Evolutionary conservation across 2,888 invertebrate species (phyloP).

Genomic region (Volucella bombylans): DNA sequence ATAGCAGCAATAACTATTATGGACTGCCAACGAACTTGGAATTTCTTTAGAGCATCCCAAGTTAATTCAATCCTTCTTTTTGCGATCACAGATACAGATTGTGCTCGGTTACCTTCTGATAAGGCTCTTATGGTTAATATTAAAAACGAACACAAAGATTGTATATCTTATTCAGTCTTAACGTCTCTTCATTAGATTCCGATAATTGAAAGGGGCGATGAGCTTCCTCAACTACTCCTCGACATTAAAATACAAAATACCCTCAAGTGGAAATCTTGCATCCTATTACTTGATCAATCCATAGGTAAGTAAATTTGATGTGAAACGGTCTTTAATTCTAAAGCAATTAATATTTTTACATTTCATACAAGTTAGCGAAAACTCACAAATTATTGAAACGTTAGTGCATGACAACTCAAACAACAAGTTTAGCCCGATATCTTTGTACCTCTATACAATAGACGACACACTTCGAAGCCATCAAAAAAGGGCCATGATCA

Average conservation of each 20-base stretch:
- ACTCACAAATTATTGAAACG: conserved; percentile 79
- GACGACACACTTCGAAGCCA: conserved; percentile 78
- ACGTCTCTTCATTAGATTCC: conserved; percentile 83
- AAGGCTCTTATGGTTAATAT: conserved; percentile 86
- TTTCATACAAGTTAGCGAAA: conserved; percentile 75
- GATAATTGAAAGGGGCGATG: conserved; percentile 86
- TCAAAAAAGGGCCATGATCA: conserved; percentile 77
- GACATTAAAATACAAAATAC: conserved; percentile 87
- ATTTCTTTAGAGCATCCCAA: conserved; percentile 85
- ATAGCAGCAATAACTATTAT: conserved; percentile 88
- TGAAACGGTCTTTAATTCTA: accelerated
- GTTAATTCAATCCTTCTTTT: conserved; percentile 87
- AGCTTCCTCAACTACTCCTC: conserved; percentile 89
- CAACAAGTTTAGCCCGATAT: conserved; percentile 79
- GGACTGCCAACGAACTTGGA: conserved; percentile 90
- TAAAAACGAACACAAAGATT: background rate
- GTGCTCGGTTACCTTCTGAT: conserved; percentile 87
- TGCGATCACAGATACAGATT: conserved; percentile 90
- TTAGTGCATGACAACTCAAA: conserved; percentile 79
- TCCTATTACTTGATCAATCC: conserved; percentile 88
- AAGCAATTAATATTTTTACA: conserved; percentile 9
- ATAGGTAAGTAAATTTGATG: conserved; percentile 86
- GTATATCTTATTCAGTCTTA: background rate
- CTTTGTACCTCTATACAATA: conserved; percentile 80
- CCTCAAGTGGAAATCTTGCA: conserved; percentile 88